These are phyloP conservation scores for Brachyopa scutellaris DNA, from an alignment of 2,888 invertebrate species.

Conservation along the genomic window DNA sequence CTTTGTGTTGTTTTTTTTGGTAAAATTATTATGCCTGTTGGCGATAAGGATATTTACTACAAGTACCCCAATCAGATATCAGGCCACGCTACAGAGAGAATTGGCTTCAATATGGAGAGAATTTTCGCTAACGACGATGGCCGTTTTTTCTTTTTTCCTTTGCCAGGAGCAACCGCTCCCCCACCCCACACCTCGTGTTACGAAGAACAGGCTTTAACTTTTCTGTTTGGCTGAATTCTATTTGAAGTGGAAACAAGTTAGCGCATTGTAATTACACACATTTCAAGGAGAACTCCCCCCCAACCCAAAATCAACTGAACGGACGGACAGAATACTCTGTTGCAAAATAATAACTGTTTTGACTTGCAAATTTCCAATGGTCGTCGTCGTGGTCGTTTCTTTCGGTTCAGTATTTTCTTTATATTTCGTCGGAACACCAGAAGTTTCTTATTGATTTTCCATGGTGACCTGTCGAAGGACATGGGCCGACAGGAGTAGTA, in stretches of 20 bases:
- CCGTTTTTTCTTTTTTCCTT: neutral
- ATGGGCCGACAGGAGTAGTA: conserved; percentile 34
- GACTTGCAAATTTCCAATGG: conserved; percentile 65
- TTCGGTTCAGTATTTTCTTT: conserved; percentile 28
- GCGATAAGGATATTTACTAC: conserved; percentile 49
- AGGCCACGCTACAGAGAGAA: neutral
- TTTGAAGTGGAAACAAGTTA: conserved; percentile 36
- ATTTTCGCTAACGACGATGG: conserved; percentile 17
- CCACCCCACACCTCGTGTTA: neutral
- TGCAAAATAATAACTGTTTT: conserved; percentile 59
- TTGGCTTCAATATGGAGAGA: conserved; percentile 15
- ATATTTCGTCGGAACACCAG: conserved; percentile 7
- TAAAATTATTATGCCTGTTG: conserved; percentile 50
- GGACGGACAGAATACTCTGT: conserved; percentile 37
- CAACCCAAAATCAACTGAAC: no score
- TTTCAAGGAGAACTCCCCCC: neutral
- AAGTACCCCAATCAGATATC: conserved; percentile 27
- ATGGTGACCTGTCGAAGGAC: conserved; percentile 58
- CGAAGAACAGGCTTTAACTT: neutral
- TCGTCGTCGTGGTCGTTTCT: conserved; percentile 28
- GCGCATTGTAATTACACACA: conserved; percentile 49
- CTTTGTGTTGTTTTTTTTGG: conserved; percentile 5
- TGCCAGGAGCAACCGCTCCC: neutral
- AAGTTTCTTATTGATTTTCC: conserved; percentile 60
- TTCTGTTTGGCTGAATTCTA: conserved; percentile 26